Base-by-base conservation (phyloP, 2,888 invertebrate species). In the Dusona sp. region DNA sequence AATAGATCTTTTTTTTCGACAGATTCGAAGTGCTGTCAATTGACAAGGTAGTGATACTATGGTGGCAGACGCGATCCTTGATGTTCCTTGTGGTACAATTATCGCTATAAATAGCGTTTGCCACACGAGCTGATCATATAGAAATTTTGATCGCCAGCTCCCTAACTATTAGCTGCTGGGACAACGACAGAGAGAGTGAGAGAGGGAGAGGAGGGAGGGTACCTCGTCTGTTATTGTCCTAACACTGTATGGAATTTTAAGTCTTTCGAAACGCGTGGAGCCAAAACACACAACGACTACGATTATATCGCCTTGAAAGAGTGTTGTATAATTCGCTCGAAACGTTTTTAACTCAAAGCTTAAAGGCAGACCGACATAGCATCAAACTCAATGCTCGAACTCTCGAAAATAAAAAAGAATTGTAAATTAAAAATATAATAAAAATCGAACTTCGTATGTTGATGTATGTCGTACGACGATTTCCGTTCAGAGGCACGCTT, bases 401-500 rank as follows among this genome's bases (percentile, higher is more conserved):
- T 72, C 65, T 72, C 79, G 68, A 65, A 38, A 57, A 22, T 3
- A 13, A 38, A 48, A 22, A 64, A 51, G 22, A 42, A 33, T 29
- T 8, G 11, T 29, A 3, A 33, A 72, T n/a, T 33, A 51, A 70
- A 64, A 29, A 38, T 38, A 61, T 48, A n/a, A 36, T 36, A 54
- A 45, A 61, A 64, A 51, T 61, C n/a, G 33, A 36, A 42, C 29
- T 67, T 16, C 38, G 48, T 42, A 80, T 54, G 67, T 78, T 64
- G 48, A 73, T 72, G 38, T 68, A 33, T 74, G 64, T 78, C 36
- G 74, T 74, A 79, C 61, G 68, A 83, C 81, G 84, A 86, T 86
- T 84, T 86, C 84, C 86, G 84, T 81, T 84, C 74, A 65, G 68
- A 65, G 84, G 78, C 78, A 80, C 64, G 65, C 25, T 54, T 73